Evolutionary conservation across 92 coral and sea anemone species (phyloP).

Genomic region (Parazoanthus atlanticus): DNA sequence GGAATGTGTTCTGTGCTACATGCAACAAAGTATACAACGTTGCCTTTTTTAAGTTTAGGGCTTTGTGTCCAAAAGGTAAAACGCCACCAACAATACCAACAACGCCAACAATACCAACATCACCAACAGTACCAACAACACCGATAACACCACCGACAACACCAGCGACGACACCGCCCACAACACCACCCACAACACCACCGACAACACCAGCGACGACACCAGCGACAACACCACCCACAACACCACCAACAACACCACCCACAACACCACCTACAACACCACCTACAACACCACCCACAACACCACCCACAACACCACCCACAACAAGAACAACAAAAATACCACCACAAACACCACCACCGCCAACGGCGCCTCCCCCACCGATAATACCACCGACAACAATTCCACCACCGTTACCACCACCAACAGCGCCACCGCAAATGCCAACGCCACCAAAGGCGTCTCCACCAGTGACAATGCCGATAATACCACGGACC

Average conservation of each 20-base stretch:
- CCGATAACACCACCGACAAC: background rate
- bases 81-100: background rate
- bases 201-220: background rate
- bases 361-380: background rate
- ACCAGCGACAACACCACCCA: background rate
- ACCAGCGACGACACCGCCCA: background rate
- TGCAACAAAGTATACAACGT: conserved; percentile 5
- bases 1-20: conserved; percentile 28
- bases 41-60: background rate
- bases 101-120: no score
- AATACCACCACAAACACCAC: background rate
- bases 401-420: background rate
- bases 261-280: background rate
- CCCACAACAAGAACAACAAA: no score
- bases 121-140: no score
- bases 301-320: no score
- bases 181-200: background rate
- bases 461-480: no score
- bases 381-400: no score
- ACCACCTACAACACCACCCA: background rate
- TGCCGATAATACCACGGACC: no score
- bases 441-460: background rate
- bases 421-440: background rate
- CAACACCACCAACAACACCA: background rate
- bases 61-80: background rate